A percentile compares a stretch with the other conserved stretches of the same genome.
Conservation (phyloP, 2,888 invertebrate species). For the Papilio demoleus region DNA sequence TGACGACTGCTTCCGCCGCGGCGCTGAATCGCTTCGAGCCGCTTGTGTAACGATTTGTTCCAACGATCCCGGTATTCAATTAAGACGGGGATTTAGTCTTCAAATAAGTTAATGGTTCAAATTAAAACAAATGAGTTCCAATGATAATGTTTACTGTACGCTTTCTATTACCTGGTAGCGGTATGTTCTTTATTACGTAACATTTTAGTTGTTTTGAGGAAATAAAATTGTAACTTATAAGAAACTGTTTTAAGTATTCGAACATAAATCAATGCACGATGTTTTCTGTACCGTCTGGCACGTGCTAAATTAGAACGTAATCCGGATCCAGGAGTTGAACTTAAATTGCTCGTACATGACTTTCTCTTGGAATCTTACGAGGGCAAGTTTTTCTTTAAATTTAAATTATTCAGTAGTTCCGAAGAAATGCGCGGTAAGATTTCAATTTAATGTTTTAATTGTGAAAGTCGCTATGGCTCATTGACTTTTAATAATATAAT, state of each 20-base stretch:
- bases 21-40: constrained; percentile 42
- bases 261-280: background rate
- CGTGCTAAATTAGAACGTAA: background rate
- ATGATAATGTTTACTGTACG: constrained; percentile 12
- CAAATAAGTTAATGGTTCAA: constrained; percentile 22
- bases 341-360: background rate
- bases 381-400: background rate
- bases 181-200: background rate
- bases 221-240: background rate
- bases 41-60: constrained; percentile 62
- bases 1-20: constrained; percentile 78
- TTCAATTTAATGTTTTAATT: constrained; percentile 1
- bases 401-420: background rate
- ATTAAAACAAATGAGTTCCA: constrained; percentile 18
- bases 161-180: background rate
- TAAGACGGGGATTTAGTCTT: constrained; percentile 41
- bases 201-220: background rate
- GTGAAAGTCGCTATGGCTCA: background rate
- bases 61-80: constrained; percentile 47
- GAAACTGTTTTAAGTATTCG: background rate
- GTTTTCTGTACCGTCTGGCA: background rate
- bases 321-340: background rate
- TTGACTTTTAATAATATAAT: no score
- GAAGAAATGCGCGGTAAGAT: background rate
- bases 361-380: background rate